phyloP scores from a whole-genome alignment of 2,888 invertebrate genomes.

The Tipula vernalis region DNA sequence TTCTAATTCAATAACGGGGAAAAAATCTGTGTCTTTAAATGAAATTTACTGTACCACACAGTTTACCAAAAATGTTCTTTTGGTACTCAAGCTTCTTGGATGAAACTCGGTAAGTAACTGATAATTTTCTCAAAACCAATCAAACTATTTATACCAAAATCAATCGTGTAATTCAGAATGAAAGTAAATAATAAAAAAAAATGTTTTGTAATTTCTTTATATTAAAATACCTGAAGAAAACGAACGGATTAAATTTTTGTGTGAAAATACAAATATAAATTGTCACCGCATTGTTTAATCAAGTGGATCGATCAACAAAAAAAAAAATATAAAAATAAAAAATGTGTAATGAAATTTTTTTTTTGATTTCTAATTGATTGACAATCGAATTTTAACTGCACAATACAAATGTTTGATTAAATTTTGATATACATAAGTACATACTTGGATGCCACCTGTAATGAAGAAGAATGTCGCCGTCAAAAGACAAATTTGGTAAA shows the following conservation, averaged over 20 bases:
- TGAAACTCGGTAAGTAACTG: background rate
- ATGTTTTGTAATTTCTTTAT: background rate
- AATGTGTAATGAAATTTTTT: background rate
- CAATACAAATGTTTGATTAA: background rate
- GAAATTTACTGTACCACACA: background rate
- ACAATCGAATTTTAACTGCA: background rate
- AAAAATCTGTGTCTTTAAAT: constrained; percentile 7
- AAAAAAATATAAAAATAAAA: background rate
- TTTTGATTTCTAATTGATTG: background rate
- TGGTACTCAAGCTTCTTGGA: constrained; percentile 4
- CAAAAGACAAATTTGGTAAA: too few relatives aligned
- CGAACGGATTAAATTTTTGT: background rate
- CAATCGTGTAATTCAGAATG: background rate
- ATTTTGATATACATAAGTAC: background rate
- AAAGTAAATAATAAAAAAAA: background rate
- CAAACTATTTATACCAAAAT: constrained; percentile 10
- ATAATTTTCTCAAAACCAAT: background rate
- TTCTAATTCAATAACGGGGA: background rate
- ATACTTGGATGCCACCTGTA: too few relatives aligned
- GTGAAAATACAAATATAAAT: background rate
- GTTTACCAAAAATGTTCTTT: background rate
- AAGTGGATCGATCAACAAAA: background rate
- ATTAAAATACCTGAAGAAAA: background rate
- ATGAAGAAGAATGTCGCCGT: too few relatives aligned
- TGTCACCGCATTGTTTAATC: constrained; percentile 7